Conservation (phyloP, 1,140 invertebrate species). For the Teleopsis dalmanni region DNA sequence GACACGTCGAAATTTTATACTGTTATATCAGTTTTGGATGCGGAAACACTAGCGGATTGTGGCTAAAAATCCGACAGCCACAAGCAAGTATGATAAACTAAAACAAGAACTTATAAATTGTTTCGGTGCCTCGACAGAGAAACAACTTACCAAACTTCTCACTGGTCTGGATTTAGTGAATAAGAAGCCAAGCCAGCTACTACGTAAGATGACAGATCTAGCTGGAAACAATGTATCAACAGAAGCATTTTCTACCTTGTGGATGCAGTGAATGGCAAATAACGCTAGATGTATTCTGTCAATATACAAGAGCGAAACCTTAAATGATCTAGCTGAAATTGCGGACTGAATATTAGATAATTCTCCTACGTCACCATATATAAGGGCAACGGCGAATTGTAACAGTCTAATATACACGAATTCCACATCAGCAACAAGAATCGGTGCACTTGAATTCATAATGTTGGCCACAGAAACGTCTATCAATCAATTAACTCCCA, state of each 20-base stretch:
- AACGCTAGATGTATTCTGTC: slow-evolving; percentile 21
- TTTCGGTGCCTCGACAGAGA: not conserved
- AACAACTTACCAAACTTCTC: not conserved
- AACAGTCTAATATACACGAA: not conserved
- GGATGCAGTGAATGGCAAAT: not conserved
- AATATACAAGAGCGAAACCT: slow-evolving; percentile 23
- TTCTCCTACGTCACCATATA: slow-evolving; percentile 38
- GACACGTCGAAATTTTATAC: not conserved
- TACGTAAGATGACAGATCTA: not conserved
- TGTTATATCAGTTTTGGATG: not conserved
- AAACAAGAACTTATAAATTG: not conserved
- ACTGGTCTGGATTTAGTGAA: not conserved
- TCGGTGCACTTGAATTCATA: slow-evolving; percentile 44
- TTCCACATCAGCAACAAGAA: not conserved
- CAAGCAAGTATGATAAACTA: not conserved
- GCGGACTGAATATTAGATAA: slow-evolving; percentile 39
- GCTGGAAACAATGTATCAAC: not conserved
- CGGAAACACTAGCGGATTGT: not conserved
- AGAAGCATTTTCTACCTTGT: not conserved
- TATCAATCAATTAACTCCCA: slow-evolving; percentile 40
- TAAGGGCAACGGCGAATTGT: slow-evolving; percentile 27
- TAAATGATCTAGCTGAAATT: slow-evolving; percentile 22
- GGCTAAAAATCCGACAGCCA: not conserved
- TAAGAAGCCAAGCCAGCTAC: not conserved
- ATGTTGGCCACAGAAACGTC: slow-evolving; percentile 39